Evolutionary conservation across 64 coral and sea anemone genomes (phyloP).

Genomic region (Platygyra sinensis): DNA sequence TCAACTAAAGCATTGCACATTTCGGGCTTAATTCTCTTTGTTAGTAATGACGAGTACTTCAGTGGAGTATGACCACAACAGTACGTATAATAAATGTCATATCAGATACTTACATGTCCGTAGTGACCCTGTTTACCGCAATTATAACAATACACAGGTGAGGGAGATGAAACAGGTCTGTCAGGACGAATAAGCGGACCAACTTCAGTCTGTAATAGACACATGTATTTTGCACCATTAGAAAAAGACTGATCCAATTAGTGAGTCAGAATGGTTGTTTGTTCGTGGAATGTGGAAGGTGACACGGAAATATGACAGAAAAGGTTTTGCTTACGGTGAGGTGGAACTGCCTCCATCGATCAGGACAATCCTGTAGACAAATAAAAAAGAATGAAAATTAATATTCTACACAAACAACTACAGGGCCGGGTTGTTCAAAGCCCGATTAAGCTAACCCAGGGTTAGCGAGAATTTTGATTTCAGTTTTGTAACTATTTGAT

Average conservation of each 20-base stretch:
- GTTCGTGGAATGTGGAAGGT: background rate
- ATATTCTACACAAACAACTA: background rate
- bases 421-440: too few species aligned
- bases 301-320: too few species aligned
- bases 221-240: background rate
- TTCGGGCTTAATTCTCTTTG: too few species aligned
- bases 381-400: background rate
- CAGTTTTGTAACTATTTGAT: too few species aligned
- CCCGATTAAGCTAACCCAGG: too few species aligned
- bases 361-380: slow-evolving; percentile 62
- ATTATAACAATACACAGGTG: slow-evolving; percentile 63
- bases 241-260: background rate
- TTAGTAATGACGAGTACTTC: too few species aligned
- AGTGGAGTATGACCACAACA: too few species aligned
- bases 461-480: too few species aligned
- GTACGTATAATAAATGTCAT: too few species aligned
- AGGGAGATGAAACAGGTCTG: background rate
- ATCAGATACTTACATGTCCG: slow-evolving; percentile 71
- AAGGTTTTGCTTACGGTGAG: slow-evolving; percentile 60
- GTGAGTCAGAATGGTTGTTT: too few species aligned
- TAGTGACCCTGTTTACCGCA: slow-evolving; percentile 64
- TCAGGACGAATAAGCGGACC: slow-evolving; percentile 10
- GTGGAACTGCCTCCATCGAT: slow-evolving; percentile 80
- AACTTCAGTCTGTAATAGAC: slow-evolving; percentile 20
- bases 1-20: too few species aligned